These are phyloP conservation scores for Drosophila kepulauana DNA, from an alignment of 1,140 invertebrate genomes.

Conservation along the genomic window DNA sequence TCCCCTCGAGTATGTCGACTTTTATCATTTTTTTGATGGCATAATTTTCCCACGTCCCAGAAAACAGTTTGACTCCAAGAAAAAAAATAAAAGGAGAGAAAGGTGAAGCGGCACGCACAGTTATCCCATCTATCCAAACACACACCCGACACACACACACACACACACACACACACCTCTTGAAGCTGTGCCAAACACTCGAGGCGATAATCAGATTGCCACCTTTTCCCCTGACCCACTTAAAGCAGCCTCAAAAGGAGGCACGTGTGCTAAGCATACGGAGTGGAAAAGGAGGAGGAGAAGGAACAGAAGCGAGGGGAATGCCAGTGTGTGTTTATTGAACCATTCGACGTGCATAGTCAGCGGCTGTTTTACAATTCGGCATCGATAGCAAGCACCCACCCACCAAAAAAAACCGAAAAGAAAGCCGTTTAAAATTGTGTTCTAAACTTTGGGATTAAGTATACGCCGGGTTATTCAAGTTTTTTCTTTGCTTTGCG, in stretches of 20 bases:
- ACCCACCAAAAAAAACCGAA: not conserved
- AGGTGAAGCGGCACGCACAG: slow-evolving; percentile 26
- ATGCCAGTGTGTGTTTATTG: slow-evolving; percentile 39
- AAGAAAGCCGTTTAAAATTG: slow-evolving; percentile 12
- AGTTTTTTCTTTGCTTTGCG: not conserved
- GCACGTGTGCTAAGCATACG: slow-evolving; percentile 7
- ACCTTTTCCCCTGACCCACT: slow-evolving; percentile 2
- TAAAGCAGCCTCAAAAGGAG: not conserved
- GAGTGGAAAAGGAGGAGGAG: not conserved
- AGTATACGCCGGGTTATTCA: slow-evolving; percentile 5
- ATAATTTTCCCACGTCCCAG: slow-evolving; percentile 61
- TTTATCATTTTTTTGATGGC: slow-evolving; percentile 52
- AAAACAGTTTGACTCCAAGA: slow-evolving; percentile 38
- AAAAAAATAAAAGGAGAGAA: slow-evolving; percentile 1
- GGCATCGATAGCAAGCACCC: slow-evolving; percentile 28
- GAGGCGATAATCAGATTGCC: slow-evolving; percentile 77
- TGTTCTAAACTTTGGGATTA: slow-evolving; percentile 12
- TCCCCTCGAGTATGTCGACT: not conserved
- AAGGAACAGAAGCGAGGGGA: not conserved
- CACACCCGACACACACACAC: not conserved
- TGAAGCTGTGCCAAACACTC: slow-evolving; percentile 53
- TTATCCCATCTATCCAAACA: not conserved
- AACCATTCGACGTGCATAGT: slow-evolving; percentile 49
- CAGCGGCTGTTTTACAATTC: slow-evolving; percentile 66
- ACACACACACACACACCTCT: not conserved